Conservation (phyloP, 2,797 vertebrate species). For the Glossophaga mutica region DNA sequence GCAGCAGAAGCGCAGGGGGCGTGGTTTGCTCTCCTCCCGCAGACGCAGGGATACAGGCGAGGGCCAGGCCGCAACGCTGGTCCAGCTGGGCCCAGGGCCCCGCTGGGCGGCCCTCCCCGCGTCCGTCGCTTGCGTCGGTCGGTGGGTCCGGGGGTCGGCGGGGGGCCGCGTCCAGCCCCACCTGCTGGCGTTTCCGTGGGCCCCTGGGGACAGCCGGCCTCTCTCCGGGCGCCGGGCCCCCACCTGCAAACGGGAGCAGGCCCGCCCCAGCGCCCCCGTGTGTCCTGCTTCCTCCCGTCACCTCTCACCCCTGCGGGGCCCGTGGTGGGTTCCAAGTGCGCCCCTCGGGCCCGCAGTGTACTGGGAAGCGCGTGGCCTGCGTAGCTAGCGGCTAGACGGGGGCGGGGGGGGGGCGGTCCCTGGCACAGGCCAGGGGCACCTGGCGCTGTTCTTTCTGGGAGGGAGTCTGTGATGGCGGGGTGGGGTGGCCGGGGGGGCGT, state of each 20-base stretch:
- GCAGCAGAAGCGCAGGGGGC: slow-evolving; percentile 75
- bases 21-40: slow-evolving; percentile 65
- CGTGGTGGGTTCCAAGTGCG: too few species aligned
- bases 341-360: fast-evolving
- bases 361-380: fast-evolving
- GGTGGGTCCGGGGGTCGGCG: fast-evolving
- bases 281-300: neutral
- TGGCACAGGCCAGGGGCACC: too few species aligned
- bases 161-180: neutral
- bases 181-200: fast-evolving
- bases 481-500: too few species aligned
- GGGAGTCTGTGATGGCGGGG: too few species aligned
- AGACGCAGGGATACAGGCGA: neutral
- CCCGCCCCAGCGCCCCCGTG: neutral
- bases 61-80: neutral
- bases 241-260: neutral
- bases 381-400: neutral
- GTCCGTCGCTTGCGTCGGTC: fast-evolving
- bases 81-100: neutral
- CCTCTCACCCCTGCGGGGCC: neutral
- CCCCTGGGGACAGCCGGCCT: fast-evolving
- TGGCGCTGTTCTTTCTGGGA: too few species aligned
- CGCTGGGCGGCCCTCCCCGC: fast-evolving
- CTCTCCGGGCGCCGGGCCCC: neutral
- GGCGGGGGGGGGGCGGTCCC: neutral